Percentiles rank a stretch among this genome's conserved stretches.
Conservation (phyloP, 1,140 invertebrate species). For the Drosophila pruinosa region DNA sequence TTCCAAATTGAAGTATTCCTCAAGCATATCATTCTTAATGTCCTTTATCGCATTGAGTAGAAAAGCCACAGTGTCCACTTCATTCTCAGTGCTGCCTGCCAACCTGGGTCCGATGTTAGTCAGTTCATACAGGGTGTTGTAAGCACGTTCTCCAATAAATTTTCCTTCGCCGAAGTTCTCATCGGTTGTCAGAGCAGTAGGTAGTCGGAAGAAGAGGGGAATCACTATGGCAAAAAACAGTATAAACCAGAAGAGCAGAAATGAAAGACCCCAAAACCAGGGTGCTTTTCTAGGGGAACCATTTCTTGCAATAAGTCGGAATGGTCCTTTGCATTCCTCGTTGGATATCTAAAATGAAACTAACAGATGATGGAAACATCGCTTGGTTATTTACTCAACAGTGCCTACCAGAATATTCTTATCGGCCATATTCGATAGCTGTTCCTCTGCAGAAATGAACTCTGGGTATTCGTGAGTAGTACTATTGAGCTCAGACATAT, state of each 20-base stretch:
- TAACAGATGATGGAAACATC: too few species aligned
- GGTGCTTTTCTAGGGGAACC: not conserved
- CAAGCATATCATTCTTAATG: slow-evolving; percentile 24
- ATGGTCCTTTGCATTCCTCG: not conserved
- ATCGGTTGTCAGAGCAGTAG: not conserved
- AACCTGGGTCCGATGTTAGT: slow-evolving; percentile 87
- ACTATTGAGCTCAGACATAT: not conserved
- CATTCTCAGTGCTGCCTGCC: slow-evolving; percentile 86
- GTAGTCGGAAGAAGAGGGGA: slow-evolving; percentile 4
- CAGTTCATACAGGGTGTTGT: slow-evolving; percentile 85
- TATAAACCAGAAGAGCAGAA: slow-evolving; percentile 45
- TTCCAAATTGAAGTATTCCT: slow-evolving; percentile 49
- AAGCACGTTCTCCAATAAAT: slow-evolving; percentile 61
- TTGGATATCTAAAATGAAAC: not conserved
- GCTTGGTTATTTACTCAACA: not conserved
- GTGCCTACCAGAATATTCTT: slow-evolving; percentile 8
- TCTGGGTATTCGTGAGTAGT: not conserved
- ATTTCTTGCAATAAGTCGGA: not conserved
- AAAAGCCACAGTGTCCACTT: slow-evolving; percentile 85
- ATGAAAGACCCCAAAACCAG: slow-evolving; percentile 41
- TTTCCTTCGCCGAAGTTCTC: not conserved
- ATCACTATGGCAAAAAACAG: not conserved
- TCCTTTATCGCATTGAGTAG: slow-evolving; percentile 77
- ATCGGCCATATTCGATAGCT: slow-evolving; percentile 5
- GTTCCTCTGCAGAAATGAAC: not conserved